Evolutionary conservation across 2,888 invertebrate genomes (phyloP), one percentile per base, ranked within the genome.

Genomic region (Mythimna vitellina): DNA sequence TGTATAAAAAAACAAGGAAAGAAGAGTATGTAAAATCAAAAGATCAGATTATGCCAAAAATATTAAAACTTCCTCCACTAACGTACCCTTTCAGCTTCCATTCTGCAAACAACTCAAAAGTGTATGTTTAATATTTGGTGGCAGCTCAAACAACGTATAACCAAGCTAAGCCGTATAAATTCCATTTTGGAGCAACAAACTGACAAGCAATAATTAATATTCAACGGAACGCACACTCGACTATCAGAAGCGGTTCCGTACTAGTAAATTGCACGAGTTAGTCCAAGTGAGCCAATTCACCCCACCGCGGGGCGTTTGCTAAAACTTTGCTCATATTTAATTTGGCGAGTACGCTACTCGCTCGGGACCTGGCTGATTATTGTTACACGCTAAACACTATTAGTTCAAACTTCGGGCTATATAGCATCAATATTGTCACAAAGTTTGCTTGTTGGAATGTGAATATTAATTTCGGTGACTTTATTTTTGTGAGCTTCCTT

Each of bases 271-370:
- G 80, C 81, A 75, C 49, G 77, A 85, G 83, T 86, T 86, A 80
- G 78, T 68, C 66, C 74, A 79, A 86, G 86, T 79, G 84, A 69
- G 70, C 86, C 86, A 85, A 85, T 85, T 80, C 70, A 14, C 78
- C 76, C 65, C 70, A 78, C 76, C 73, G 74, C 73, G 71, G 71
- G 71, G 81, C 80, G 84, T 86, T 84, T 64, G 69, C 71, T 73
- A 68, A 82, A 88, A 88, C 86, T 88, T 88, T 80, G 66, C 77
- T 79, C 83, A 86, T 88, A 88, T 88, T 88, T 88, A 88, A 88
- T 88, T 88, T 88, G 84, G 85, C 83, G 46, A 82, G 56, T 46
- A 46, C 79, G 58, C 66, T 78, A 46, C 74, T 73, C 82, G 66
- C 75, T 73, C 5, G 82, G 62, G 82, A 79, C 75, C 58, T 53